Evolutionary conservation across 2,888 invertebrate genomes (phyloP), one percentile per base, ranked within the genome.

Genomic region (Hylaea fasciaria): DNA sequence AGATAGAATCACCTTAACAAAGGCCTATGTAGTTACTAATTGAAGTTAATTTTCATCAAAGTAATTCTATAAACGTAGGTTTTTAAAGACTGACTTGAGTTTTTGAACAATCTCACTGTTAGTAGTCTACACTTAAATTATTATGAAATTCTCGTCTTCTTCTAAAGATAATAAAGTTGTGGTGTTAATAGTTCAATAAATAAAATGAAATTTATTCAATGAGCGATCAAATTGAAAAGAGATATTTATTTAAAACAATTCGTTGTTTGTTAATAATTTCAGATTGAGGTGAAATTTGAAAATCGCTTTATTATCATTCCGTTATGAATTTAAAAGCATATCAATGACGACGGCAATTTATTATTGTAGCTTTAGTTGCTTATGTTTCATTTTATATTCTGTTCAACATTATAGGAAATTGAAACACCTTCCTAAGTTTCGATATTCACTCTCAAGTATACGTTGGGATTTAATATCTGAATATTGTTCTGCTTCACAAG

Each of bases 271-370:
- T 83, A 78, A 71, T 40, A 75, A 72, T 76, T 82, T 81, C 71
- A 66, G 65, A 68, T 68, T 70, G 65, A 68, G 65, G 53, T 57
- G 57, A 72, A 57, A 52, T 73, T 73, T 70, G 74, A 73, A 78
- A 78, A 80, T 80, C 70, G 78, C 72, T 83, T 82, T 77, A 51
- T 78, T 78, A 84, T 82, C 87, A 88, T 87, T 86, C 85, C 87
- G 82, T 87, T 84, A 76, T 55, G 44, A 52, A 70, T 78, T 83
- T 80, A 76, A 79, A 83, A 73, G 86, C 89, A 89, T 89, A 89
- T 89, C 89, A 89, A 76, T 76, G 72, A 82, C 71, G 75, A 76
- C 76, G 74, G 76, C 77, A 81, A 78, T 79, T 75, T 76, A 73
- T 66, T 70, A 64, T 70, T 74, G 69, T 81, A 83, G 74, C 64